Percentiles rank a stretch among this genome's conserved stretches.
These are phyloP conservation scores for Steinernema carpocapsae DNA, from an alignment of 2,888 invertebrate genomes.

Conservation along the genomic window DNA sequence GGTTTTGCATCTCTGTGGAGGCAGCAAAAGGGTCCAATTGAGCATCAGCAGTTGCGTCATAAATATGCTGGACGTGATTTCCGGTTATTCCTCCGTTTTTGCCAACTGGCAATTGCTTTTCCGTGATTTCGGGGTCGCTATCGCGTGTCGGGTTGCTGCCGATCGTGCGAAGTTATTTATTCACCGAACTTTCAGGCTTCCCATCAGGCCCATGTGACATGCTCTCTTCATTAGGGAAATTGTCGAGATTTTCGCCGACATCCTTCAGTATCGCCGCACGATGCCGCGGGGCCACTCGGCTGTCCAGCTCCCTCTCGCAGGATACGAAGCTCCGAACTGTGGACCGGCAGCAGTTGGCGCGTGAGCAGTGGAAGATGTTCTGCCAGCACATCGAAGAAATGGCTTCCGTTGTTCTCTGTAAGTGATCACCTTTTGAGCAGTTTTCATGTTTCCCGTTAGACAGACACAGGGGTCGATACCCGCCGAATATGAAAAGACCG, in stretches of 20 bases:
- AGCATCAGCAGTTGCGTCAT: too few relatives aligned
- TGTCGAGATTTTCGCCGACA: not conserved
- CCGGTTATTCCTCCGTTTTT: too few relatives aligned
- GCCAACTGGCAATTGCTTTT: too few relatives aligned
- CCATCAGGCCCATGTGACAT: constrained; percentile 13
- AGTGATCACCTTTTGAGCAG: not conserved
- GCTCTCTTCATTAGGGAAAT: not conserved
- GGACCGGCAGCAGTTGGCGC: not conserved
- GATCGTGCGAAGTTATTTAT: too few relatives aligned
- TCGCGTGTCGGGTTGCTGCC: too few relatives aligned
- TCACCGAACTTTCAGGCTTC: not conserved
- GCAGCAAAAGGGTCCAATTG: too few relatives aligned
- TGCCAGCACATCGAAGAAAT: not conserved
- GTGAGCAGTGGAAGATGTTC: not conserved
- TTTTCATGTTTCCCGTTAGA: not conserved
- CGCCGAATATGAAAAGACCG: not conserved
- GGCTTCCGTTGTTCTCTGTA: not conserved
- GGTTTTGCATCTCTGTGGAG: too few relatives aligned
- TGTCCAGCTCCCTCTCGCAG: not conserved
- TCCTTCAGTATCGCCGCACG: not conserved
- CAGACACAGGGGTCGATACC: not conserved
- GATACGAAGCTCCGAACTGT: not conserved
- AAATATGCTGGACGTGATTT: too few relatives aligned
- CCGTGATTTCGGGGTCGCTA: too few relatives aligned
- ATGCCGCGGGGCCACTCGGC: not conserved